Percentiles rank a stretch among this genome's conserved stretches.
Conservation (phyloP, 2,797 vertebrate species). For the Gymnothorax reevesii region DNA sequence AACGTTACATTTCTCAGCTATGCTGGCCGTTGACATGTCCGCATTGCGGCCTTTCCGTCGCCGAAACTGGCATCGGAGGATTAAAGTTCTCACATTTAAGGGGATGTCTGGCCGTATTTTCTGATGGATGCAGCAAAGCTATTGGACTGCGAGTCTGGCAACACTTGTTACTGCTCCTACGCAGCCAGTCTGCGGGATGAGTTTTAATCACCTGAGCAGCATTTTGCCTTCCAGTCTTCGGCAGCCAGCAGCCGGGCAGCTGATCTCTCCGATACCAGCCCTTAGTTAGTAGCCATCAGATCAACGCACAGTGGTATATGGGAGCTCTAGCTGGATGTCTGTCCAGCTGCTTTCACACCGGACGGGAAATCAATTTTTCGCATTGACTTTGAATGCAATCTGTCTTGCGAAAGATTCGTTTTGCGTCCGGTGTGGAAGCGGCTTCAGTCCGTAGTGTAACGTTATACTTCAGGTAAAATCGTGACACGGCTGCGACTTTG, state of each 20-base stretch:
- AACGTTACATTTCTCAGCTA: background rate
- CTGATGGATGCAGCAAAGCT: background rate
- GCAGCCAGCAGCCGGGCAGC: background rate
- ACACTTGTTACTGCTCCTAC: background rate
- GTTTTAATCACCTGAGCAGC: background rate
- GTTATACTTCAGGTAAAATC: background rate
- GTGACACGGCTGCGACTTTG: background rate
- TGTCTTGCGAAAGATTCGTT: too few species aligned
- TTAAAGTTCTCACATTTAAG: constrained; percentile 25
- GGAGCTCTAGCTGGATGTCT: background rate
- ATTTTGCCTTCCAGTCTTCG: background rate
- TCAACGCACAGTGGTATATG: background rate
- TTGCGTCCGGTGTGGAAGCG: too few species aligned
- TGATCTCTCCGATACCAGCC: background rate
- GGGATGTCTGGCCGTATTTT: background rate
- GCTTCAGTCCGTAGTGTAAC: too few species aligned
- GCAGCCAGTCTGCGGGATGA: background rate
- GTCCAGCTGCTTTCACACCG: background rate
- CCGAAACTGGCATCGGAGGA: constrained; percentile 11
- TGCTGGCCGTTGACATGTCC: constrained; percentile 32
- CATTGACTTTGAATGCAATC: too few species aligned
- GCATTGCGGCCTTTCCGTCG: constrained; percentile 57
- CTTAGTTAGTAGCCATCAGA: background rate
- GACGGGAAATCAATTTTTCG: too few species aligned
- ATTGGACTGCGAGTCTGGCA: background rate